Percentiles rank a stretch among this genome's conserved stretches.
These are phyloP conservation scores for Cottoperca gobio DNA, from an alignment of 2,797 vertebrate genomes.

Conservation along the genomic window DNA sequence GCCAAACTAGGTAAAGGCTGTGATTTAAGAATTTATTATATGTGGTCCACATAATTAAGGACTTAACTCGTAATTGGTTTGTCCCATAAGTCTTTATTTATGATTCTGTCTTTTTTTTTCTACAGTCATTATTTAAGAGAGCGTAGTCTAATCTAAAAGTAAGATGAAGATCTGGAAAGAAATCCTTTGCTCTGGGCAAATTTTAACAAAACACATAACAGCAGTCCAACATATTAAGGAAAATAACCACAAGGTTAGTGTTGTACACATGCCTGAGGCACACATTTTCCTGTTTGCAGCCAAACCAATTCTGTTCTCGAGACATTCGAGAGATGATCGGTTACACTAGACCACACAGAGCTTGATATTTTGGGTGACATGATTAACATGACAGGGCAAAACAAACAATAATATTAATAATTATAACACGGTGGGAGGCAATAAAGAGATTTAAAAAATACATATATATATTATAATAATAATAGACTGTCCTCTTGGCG, in stretches of 20 bases:
- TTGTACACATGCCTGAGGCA: background rate
- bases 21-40: background rate
- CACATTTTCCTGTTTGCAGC: no score
- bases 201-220: background rate
- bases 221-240: constrained; percentile 4
- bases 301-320: no score
- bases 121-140: background rate
- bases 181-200: background rate
- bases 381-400: no score
- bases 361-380: no score
- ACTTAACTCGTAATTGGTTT: background rate
- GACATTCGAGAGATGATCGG: no score
- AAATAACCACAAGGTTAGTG: background rate
- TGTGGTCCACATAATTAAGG: background rate
- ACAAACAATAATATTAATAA: no score
- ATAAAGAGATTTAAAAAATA: no score
- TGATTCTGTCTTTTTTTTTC: background rate
- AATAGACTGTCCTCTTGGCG: background rate
- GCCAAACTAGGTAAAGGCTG: background rate
- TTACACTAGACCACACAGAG: no score
- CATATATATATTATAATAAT: no score
- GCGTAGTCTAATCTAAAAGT: background rate
- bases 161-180: background rate
- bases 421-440: no score
- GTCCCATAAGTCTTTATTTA: background rate